Conservation (phyloP, 2,113 vertebrate species). For the Danionella cerebrum region DNA sequence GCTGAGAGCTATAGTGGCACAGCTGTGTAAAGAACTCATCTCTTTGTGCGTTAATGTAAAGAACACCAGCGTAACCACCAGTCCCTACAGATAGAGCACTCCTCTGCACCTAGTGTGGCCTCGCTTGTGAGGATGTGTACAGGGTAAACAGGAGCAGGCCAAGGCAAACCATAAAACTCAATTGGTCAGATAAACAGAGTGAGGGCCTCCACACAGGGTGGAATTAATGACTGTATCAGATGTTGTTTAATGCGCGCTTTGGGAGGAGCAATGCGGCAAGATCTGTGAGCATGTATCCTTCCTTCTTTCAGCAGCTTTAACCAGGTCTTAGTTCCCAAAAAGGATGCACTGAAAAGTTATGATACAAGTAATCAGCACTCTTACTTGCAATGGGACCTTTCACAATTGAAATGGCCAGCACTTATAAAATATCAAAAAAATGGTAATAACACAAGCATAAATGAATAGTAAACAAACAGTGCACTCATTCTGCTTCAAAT, state of each 20-base stretch:
- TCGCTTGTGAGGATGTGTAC: slow-evolving; percentile 37
- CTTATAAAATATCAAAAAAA: background rate
- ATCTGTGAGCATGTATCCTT: slow-evolving; percentile 34
- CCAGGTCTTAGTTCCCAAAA: background rate
- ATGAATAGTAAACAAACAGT: slow-evolving; percentile 22
- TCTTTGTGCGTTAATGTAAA: background rate
- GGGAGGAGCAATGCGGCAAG: slow-evolving; percentile 29
- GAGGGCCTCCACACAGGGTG: slow-evolving; percentile 20
- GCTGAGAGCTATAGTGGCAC: background rate
- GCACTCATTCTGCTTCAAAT: slow-evolving; percentile 13
- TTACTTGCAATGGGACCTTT: background rate
- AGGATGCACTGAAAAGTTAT: background rate
- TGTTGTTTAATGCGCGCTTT: slow-evolving; percentile 26
- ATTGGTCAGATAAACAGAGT: slow-evolving; percentile 44
- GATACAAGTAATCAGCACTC: background rate
- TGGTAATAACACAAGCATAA: slow-evolving; percentile 1
- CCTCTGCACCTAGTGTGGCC: slow-evolving; percentile 29
- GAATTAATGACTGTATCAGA: slow-evolving; percentile 50
- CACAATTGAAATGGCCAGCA: background rate
- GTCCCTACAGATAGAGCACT: background rate
- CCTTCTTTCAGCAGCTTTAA: slow-evolving; percentile 37
- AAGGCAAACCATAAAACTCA: slow-evolving; percentile 46
- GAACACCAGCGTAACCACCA: background rate
- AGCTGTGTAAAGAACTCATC: background rate
- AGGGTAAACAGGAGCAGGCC: slow-evolving; percentile 39